Conservation (phyloP, 2,113 vertebrate genomes). For the Neotragus pygmaeus region DNA sequence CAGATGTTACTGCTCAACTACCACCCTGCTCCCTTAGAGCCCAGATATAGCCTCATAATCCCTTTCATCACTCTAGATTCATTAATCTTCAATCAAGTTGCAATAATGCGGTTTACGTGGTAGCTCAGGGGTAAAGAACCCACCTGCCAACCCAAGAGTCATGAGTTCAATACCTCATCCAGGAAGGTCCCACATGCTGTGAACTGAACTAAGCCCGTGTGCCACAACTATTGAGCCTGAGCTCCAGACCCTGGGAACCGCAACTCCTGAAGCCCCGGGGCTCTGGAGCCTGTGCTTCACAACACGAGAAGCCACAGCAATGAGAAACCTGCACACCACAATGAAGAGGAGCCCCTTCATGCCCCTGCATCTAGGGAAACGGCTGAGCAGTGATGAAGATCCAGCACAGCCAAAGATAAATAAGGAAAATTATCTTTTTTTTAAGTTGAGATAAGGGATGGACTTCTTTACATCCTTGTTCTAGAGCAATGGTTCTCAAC, state of each 20-base stretch:
- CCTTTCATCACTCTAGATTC: background rate
- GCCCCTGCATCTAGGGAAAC: background rate
- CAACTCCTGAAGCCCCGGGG: background rate
- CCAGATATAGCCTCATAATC: background rate
- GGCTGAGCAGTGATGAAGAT: background rate
- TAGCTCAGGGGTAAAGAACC: background rate
- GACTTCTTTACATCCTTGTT: background rate
- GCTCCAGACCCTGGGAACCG: background rate
- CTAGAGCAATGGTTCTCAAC: background rate
- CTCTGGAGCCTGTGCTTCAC: background rate
- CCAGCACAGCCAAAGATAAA: background rate
- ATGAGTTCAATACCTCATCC: background rate
- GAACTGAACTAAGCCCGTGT: background rate
- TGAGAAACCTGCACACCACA: rapidly evolving
- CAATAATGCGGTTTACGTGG: background rate
- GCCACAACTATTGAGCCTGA: background rate
- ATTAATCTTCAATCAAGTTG: background rate
- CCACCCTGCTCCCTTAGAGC: background rate
- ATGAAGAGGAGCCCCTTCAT: background rate
- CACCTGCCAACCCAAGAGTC: background rate
- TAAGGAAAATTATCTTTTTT: background rate
- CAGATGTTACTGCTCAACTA: background rate
- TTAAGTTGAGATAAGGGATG: background rate
- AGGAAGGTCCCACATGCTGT: background rate
- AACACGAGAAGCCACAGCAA: background rate